Base-by-base conservation (phyloP, 2,797 vertebrate genomes). In the Poecile montanus region DNA sequence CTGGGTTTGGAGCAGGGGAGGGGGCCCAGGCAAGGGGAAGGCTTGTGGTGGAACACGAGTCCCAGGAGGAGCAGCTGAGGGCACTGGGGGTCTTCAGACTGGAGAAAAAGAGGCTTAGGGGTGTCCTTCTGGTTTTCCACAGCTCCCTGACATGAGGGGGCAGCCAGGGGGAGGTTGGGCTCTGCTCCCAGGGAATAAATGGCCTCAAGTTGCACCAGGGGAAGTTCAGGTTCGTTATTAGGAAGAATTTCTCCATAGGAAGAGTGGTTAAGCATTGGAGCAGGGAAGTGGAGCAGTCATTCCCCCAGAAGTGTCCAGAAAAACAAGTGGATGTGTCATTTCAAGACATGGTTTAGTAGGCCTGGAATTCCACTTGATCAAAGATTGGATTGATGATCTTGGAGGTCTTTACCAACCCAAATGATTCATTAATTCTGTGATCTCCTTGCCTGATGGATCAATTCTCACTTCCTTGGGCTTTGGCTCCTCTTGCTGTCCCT, bases 101-200 rank as follows among this genome's bases (percentile, higher is more conserved):
- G 32, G 9, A 62, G 27, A 17, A 76, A 30, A 44, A 13, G 63
- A 62, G 32, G 32, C 11, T 70, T 19, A 7, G 36, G 23, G 3
- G 23, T 11, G 4, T 57, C 16, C 44, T n/a, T 57, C 4, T 70
- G 13, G 7, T 13, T 50, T 26, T 57, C 13, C 51, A 51, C 13
- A 38, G 13, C 13, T 56, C 38, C 42, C 38, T 57, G 51, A 22
- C 25, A 71, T 14, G 44, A 38, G 17, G 25, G 38, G 2, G 5
- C 47, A 60, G 38, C 8, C 8, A 47, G 2, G 25, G 7, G 4
- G 8, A 6, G 16, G 13, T 18, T 0, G 0, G 36, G 32, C 9
- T 68, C 32, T 62, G 57, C 26, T 61, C 56, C 25, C 42, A n/a
- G 47, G 22, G 32, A 60, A 26, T 15, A 45, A 16, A 21, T 0